A percentile compares a stretch with the other conserved stretches of the same genome.
phyloP scores from a whole-genome alignment of 2,888 invertebrate genomes.

The Pandemis corylana region DNA sequence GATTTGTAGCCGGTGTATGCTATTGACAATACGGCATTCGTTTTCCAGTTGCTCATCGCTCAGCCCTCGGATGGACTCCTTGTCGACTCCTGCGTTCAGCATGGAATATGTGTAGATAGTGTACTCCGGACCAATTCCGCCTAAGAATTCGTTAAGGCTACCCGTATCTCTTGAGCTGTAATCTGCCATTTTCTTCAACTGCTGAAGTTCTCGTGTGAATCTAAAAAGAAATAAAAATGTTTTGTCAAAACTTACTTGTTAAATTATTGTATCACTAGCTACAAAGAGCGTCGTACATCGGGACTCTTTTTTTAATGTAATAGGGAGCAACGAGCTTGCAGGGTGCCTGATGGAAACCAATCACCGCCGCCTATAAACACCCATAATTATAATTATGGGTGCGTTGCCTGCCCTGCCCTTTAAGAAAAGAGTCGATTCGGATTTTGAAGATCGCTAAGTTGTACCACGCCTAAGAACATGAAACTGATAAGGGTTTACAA shows the following conservation, averaged over 20 bases:
- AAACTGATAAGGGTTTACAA: background rate
- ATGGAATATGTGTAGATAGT: conserved; percentile 98
- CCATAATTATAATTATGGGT: too few species aligned
- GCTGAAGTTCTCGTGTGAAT: conserved; percentile 96
- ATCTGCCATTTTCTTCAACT: conserved; percentile 97
- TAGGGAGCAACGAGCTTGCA: too few species aligned
- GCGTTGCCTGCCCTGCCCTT: too few species aligned
- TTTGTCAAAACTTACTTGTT: background rate
- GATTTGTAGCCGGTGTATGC: conserved; percentile 96
- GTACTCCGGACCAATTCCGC: conserved; percentile 93
- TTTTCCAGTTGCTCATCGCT: conserved; percentile 95
- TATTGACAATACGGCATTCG: conserved; percentile 97
- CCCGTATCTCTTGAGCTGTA: conserved; percentile 97
- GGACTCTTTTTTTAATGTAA: background rate
- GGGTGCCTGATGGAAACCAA: too few species aligned
- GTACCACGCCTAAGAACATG: too few species aligned
- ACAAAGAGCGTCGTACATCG: background rate
- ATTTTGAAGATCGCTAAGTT: too few species aligned
- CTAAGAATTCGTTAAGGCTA: conserved; percentile 94
- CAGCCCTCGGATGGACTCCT: conserved; percentile 92
- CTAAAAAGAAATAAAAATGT: conserved; percentile 69
- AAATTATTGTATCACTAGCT: background rate
- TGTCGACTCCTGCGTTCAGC: conserved; percentile 97
- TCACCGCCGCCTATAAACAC: too few species aligned
- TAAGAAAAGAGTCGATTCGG: too few species aligned